These are phyloP conservation scores for Morone chrysops DNA, from an alignment of 2,113 vertebrate species.

Conservation along the genomic window DNA sequence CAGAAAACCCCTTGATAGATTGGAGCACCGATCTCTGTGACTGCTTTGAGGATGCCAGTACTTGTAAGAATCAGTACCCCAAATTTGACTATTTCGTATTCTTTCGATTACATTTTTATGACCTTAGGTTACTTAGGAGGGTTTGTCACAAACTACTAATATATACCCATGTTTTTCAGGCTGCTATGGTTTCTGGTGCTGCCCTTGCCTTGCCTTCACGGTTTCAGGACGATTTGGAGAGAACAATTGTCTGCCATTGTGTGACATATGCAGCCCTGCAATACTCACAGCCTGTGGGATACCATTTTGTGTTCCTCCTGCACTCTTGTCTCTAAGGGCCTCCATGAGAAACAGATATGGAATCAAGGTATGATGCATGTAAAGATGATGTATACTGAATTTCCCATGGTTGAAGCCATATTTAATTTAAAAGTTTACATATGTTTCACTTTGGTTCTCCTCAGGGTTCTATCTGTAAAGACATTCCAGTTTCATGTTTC, in stretches of 20 bases:
- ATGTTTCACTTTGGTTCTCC: neutral
- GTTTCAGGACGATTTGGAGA: constrained; percentile 46
- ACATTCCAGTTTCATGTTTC: constrained; percentile 61
- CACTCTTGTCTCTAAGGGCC: constrained; percentile 31
- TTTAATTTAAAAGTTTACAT: accelerated
- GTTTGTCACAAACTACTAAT: neutral
- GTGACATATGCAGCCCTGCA: constrained; percentile 22
- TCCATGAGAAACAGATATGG: constrained; percentile 55
- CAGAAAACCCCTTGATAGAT: neutral
- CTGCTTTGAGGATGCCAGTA: constrained; percentile 29
- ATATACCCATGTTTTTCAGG: constrained; percentile 22
- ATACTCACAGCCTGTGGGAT: accelerated
- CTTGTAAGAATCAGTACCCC: constrained; percentile 43
- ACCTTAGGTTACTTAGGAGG: neutral
- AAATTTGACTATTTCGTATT: neutral
- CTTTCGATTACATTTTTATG: neutral
- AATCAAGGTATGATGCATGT: constrained; percentile 55
- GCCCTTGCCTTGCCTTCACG: constrained; percentile 57
- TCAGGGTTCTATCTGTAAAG: constrained; percentile 71
- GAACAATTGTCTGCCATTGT: constrained; percentile 38
- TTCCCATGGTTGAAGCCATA: neutral
- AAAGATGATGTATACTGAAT: neutral
- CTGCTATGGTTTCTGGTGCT: constrained; percentile 67
- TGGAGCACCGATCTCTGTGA: constrained; percentile 47
- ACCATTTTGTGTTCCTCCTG: constrained; percentile 42